These are phyloP conservation scores for Petroica traversi DNA, from an alignment of 2,113 vertebrate genomes.

Conservation along the genomic window DNA sequence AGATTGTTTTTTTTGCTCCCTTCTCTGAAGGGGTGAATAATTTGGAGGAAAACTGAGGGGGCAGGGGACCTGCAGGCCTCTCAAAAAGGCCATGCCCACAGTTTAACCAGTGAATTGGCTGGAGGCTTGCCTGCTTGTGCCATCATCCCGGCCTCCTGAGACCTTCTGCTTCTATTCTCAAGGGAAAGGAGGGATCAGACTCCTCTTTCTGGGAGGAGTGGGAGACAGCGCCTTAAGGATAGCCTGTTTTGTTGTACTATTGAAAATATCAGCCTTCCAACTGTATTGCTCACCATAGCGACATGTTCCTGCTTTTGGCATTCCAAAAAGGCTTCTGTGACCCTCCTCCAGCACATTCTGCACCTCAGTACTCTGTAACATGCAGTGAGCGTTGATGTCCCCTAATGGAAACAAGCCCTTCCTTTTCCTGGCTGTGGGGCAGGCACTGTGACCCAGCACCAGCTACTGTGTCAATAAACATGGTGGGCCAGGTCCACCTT, in stretches of 20 bases:
- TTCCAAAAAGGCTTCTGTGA: not conserved
- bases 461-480: not conserved
- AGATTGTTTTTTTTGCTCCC: not conserved
- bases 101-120: not conserved
- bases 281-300: not conserved
- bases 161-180: not conserved
- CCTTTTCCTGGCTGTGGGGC: not conserved
- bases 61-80: not conserved
- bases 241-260: not conserved
- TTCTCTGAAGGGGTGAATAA: not conserved
- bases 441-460: not conserved
- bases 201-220: too few species aligned
- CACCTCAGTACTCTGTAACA: not conserved
- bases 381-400: not conserved
- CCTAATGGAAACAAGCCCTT: not conserved
- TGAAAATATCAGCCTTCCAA: not conserved
- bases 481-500: accelerated
- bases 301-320: not conserved
- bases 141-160: not conserved
- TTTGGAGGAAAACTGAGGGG: not conserved
- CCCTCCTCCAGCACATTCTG: accelerated
- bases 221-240: not conserved
- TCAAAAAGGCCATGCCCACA: accelerated
- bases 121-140: accelerated
- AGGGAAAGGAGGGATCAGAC: not conserved